Base-by-base conservation (phyloP, 2,888 invertebrate species). In the Agrotis segetum region DNA sequence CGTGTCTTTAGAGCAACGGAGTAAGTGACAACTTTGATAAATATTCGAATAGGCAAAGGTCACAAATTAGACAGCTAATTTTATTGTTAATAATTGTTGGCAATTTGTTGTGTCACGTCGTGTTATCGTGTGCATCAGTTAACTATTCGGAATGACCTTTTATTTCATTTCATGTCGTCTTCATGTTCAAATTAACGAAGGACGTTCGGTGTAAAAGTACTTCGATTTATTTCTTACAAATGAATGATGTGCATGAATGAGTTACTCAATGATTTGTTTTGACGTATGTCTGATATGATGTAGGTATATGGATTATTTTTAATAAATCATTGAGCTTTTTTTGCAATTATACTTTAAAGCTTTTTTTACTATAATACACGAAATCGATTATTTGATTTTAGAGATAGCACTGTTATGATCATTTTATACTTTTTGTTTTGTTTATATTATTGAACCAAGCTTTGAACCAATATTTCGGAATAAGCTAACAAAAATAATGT, bases 91-190 rank as follows among this genome's bases (percentile, higher is more conserved):
- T 92, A 90, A 91, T 66, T 81, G 71, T 71, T 82, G 81, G 75
- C 85, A 88, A 91, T 91, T 89, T 87, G 87, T 86, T 82, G 88
- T 89, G 92, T 93, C 92, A 83, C 80, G 88, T 88, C 86, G 85
- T 81, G 79, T 83, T 85, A 86, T 87, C 84, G 82, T 85, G 80
- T 79, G 67, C 85, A 87, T 88, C 86, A 84, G 74, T 86, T 82
- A 83, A 85, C 85, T 80, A 77, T 67, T 81, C 68, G 71, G 68
- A 68, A 73, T 77, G 86, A 84, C 87, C 85, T 88, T 87, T 87
- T 83, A 74, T 84, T 86, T 85, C 81, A 88, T 71, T 81, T 75
- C 77, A 72, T 67, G 60, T 78, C 61, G 65, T 78, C 74, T 80
- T 83, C 71, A 53, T 64, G 53, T 77, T 67, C 24, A 71, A 78